phyloP scores from a whole-genome alignment of 1,140 invertebrate species.

The Drosophila leontia region DNA sequence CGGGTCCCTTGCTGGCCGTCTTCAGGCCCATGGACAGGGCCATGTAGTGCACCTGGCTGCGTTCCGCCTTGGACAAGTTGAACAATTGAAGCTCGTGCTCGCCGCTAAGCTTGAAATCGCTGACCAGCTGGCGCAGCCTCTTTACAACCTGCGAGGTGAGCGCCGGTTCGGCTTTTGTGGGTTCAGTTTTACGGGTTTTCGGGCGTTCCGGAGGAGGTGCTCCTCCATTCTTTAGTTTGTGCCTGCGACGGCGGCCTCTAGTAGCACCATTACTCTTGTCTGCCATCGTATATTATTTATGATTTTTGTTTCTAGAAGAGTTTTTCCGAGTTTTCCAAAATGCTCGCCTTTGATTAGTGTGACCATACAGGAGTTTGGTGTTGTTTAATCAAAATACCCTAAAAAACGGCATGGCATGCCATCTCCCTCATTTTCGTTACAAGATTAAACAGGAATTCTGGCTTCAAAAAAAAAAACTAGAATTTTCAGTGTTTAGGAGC shows the following conservation, averaged over 20 bases:
- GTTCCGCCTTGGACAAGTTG: conserved; percentile 39
- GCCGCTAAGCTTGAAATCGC: conserved; percentile 44
- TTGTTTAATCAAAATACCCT: not conserved
- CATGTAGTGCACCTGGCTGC: conserved; percentile 58
- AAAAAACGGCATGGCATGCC: conserved; percentile 1
- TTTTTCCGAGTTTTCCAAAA: not conserved
- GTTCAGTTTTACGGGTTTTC: too few species aligned
- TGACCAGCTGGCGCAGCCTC: conserved; percentile 39
- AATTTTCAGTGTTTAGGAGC: not conserved
- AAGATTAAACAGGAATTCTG: not conserved
- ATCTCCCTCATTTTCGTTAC: not conserved
- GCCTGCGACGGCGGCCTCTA: not conserved
- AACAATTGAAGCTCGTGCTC: conserved; percentile 27
- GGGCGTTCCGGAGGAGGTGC: too few species aligned
- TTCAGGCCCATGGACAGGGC: conserved; percentile 57
- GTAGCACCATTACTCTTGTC: not conserved
- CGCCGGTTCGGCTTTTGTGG: not conserved
- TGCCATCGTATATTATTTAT: not conserved
- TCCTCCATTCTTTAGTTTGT: not conserved
- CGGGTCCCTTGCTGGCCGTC: conserved; percentile 53
- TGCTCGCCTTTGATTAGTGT: not conserved
- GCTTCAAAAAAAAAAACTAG: not conserved
- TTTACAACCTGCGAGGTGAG: conserved; percentile 21
- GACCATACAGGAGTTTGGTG: not conserved
- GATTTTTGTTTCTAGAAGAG: not conserved